A percentile compares a stretch with the other conserved stretches of the same genome.
Conservation (phyloP, 1,140 invertebrate genomes). For the Rhyacophila brunnea region DNA sequence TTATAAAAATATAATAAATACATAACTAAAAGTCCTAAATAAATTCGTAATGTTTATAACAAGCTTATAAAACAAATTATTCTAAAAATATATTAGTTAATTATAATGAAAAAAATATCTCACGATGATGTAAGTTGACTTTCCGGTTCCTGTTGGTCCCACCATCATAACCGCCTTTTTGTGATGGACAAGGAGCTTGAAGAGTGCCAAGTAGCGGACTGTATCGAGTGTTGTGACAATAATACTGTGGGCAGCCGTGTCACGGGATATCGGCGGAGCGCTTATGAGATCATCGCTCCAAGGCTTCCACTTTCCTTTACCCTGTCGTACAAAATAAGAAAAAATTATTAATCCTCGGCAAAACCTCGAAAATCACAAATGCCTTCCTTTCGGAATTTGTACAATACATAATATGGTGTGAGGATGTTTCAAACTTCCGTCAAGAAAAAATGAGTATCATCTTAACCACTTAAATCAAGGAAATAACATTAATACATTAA, state of each 20-base stretch:
- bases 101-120: constrained; percentile 26
- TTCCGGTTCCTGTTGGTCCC: constrained; percentile 91
- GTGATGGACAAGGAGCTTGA: constrained; percentile 76
- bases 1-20: too few species aligned
- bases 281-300: constrained; percentile 84
- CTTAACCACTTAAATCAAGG: too few species aligned
- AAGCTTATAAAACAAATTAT: not conserved
- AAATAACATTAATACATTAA: too few species aligned
- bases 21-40: too few species aligned
- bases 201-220: constrained; percentile 74
- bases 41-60: too few species aligned
- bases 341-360: too few species aligned
- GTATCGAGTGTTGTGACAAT: constrained; percentile 90
- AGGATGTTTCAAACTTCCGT: too few species aligned
- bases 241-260: constrained; percentile 91
- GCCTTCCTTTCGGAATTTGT: too few species aligned
- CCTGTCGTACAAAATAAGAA: constrained; percentile 46
- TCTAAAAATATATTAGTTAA: not conserved
- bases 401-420: too few species aligned
- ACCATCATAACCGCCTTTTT: constrained; percentile 82
- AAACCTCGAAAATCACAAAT: too few species aligned
- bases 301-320: constrained; percentile 85
- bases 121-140: constrained; percentile 79
- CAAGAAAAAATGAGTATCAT: too few species aligned
- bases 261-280: constrained; percentile 79